These are phyloP conservation scores for Thalassarche chlororhynchos DNA, from an alignment of 2,113 vertebrate species.

Conservation along the genomic window DNA sequence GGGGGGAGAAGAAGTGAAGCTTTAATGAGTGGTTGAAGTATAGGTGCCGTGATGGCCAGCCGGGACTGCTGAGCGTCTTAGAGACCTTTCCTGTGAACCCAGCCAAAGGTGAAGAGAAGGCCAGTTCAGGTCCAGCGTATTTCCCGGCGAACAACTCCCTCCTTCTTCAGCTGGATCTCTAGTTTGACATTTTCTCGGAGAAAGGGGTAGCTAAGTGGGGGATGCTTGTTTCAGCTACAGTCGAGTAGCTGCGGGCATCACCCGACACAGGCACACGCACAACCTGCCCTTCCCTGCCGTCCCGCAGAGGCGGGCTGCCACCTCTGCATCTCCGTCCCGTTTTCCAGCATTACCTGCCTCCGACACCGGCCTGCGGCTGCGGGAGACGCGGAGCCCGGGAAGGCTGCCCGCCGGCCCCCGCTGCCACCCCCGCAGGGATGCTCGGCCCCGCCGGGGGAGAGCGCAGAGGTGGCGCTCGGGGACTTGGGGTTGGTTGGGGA, in stretches of 20 bases:
- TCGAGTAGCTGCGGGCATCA: not conserved
- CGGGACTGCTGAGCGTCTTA: not conserved
- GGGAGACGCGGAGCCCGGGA: not conserved
- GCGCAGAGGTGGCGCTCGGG: not conserved
- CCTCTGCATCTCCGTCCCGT: accelerated
- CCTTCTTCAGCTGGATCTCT: not conserved
- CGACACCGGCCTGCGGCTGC: not conserved
- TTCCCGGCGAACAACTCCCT: not conserved
- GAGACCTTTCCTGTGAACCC: not conserved
- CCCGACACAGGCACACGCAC: not conserved
- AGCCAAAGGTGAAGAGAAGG: not conserved
- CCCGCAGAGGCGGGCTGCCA: not conserved
- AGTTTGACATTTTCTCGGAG: not conserved
- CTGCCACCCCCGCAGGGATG: not conserved
- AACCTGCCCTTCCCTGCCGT: not conserved
- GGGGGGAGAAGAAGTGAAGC: not conserved
- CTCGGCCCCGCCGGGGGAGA: too few species aligned
- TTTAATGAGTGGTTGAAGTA: not conserved
- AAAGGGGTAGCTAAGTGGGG: not conserved
- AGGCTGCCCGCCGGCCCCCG: too few species aligned
- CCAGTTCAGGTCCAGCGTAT: not conserved
- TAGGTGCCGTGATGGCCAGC: not conserved
- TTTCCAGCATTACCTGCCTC: not conserved
- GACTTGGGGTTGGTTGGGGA: accelerated
- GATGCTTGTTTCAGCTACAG: not conserved